Evolutionary conservation across 1,140 invertebrate genomes (phyloP).

Genomic region (Harlomillsia oculata): DNA sequence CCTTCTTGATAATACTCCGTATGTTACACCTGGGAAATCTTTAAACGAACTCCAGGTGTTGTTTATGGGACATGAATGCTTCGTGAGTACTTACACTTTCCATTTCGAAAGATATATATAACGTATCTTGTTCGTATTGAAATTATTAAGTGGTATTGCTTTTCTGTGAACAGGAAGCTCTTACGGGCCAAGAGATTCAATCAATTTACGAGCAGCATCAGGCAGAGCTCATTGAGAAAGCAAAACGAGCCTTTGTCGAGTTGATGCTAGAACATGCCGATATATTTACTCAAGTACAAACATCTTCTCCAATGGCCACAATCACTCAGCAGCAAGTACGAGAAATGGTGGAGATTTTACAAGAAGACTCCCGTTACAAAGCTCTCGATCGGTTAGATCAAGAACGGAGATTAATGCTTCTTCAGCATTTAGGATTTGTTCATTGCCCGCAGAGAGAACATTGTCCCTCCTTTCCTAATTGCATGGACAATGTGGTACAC

Average conservation of each 20-base stretch:
- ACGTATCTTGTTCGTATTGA: too few relatives aligned
- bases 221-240: slow-evolving; percentile 77
- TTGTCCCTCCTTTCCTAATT: slow-evolving; percentile 81
- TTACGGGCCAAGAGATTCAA: slow-evolving; percentile 80
- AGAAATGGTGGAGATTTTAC: slow-evolving; percentile 56
- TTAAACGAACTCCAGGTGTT: slow-evolving; percentile 83
- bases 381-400: slow-evolving; percentile 85
- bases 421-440: slow-evolving; percentile 90
- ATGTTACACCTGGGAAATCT: slow-evolving; percentile 72
- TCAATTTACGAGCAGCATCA: slow-evolving; percentile 93
- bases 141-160: neutral
- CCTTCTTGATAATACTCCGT: slow-evolving; percentile 84
- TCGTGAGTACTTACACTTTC: slow-evolving; percentile 47
- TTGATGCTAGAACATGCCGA: slow-evolving; percentile 85
- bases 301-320: slow-evolving; percentile 74
- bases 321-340: slow-evolving; percentile 88
- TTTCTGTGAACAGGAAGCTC: slow-evolving; percentile 46
- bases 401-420: slow-evolving; percentile 84
- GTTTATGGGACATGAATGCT: slow-evolving; percentile 91
- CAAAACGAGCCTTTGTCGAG: slow-evolving; percentile 63
- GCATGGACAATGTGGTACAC: slow-evolving; percentile 70
- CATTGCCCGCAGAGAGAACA: slow-evolving; percentile 89
- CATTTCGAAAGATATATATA: too few relatives aligned
- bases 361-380: slow-evolving; percentile 59
- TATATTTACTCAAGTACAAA: slow-evolving; percentile 87